Conservation (phyloP, 2,113 vertebrate genomes). For the Bambusicola thoracicus region DNA sequence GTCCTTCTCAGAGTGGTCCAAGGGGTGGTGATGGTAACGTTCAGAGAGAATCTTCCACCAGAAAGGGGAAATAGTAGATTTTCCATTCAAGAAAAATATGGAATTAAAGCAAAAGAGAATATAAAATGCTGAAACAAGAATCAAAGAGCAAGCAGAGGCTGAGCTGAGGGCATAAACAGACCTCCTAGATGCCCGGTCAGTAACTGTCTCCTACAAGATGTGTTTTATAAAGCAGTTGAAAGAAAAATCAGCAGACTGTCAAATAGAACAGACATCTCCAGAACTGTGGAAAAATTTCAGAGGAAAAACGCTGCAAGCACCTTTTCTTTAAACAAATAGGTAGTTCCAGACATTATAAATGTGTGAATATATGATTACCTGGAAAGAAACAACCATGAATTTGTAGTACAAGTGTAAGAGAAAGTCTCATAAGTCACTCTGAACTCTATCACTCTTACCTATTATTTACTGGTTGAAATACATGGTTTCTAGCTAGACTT, state of each 20-base stretch:
- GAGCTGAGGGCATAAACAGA: not conserved
- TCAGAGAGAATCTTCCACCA: not conserved
- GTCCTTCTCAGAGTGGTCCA: not conserved
- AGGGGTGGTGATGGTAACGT: not conserved
- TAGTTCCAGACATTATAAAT: not conserved
- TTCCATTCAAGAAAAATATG: not conserved
- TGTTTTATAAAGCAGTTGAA: not conserved
- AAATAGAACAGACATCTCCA: not conserved
- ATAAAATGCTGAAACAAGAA: not conserved
- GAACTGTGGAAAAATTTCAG: not conserved
- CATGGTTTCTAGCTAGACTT: not conserved
- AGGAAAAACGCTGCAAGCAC: not conserved
- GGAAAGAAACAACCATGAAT: not conserved
- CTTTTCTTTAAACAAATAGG: not conserved
- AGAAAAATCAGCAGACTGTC: not conserved
- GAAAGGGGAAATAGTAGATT: not conserved
- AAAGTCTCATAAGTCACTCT: not conserved
- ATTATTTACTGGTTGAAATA: not conserved
- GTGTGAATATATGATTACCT: not conserved
- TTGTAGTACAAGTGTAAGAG: not conserved
- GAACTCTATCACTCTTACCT: not conserved
- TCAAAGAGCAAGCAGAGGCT: not conserved
- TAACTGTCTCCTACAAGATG: not conserved
- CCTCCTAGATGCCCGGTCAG: not conserved
- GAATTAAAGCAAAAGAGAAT: constrained; percentile 34